Base-by-base conservation (phyloP, 2,797 vertebrate genomes). In the Melanotaenia boesemani region DNA sequence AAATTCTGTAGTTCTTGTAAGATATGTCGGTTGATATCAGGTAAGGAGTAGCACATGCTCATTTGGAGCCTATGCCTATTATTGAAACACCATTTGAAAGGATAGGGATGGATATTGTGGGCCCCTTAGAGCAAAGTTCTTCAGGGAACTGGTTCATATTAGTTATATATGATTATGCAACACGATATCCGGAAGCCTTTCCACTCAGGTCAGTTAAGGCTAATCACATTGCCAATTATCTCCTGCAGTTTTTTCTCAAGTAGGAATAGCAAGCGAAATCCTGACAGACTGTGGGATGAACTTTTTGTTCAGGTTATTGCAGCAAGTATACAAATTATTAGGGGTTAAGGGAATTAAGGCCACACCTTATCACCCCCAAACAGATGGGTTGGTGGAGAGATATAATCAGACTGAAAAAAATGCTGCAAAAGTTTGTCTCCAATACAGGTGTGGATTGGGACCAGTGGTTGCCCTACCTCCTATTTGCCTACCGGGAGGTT, bases 391-490 rank as follows among this genome's bases (percentile, higher is more conserved):
- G 1, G 50, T 58, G 3, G 37, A 39, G 4, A 5, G 41, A 1
- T 64, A 39, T 1, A 64, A 70, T 5, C 36, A 69, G 28, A 69
- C 8, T 70, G 0, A 70, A 77, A 13, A 48, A 30, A 5, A 65
- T 70, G 65, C 58, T 63, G 4, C 18, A 12, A 5, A 68, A 56
- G 72, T 74, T 63, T 67, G 63, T 63, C 0, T 66, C 63, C 1
- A 2, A 52, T 0, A 67, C 67, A 41, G 67, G 77, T 1, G 5
- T n/a, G 0, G 67, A 80, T 0, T 80, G 67, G 50, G 67, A 75
- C 30, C 32, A 67, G 1, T 80, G 67, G 67, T 24, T 75, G 22
- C 67, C 67, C 0, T 80, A 67, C 28, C 2, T 57, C 1, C 13
- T 70, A 1, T 74, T 70, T 32, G 55, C 56, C 0, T 65, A 69